Base-by-base conservation (phyloP, 2,888 invertebrate genomes). In the Fragum fragum region DNA sequence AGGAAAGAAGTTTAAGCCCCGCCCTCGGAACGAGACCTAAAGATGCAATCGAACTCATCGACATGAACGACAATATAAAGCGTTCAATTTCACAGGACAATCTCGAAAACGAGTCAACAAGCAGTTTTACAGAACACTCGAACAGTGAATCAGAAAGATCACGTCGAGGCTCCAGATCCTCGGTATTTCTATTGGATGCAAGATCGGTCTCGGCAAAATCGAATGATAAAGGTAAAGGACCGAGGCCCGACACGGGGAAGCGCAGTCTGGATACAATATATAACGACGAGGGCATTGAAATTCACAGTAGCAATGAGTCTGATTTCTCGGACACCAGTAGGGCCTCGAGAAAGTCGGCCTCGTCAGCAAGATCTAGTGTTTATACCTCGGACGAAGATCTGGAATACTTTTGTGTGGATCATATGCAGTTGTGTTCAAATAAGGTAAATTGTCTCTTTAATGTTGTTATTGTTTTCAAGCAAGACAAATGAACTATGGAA, bases 321-420 rank as follows among this genome's bases (percentile, higher is more conserved):
- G 70, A 66, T 21, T 29, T 63, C 16, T 76, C 76, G 1, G 75
- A 57, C 29, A 29, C 42, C n/a, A 78, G 76, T 21, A 39, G 55
- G 14, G 52, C 63, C 18, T 70, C 70, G 14, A 63, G 63, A 18
- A 53, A 52, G 57, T 66, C 74, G 21, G 52, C 16, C 14, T 42
- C 53, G 21, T 63, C 61, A 29, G n/a, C 71, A 5, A n/a, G 71
- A 16, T 73, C 73, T 23, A 53, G 55, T 32, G 29, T 53, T 21
- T 42, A 47, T 16, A 26, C 52, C 18, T 55, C 57, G 11, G 76
- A 74, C 23, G 75, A 81, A 11, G 80, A 75, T 1, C 57, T 75
- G 18, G 85, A 82, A 3, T 85, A 66, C 32, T 85, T 78, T 61
- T 85, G 85, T 74, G 82, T 81, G 1, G 85, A 85, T 42, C 85